Evolutionary conservation across 2,888 invertebrate species (phyloP), one percentile per base, ranked within the genome.

Genomic region (Drosophila mulleri): DNA sequence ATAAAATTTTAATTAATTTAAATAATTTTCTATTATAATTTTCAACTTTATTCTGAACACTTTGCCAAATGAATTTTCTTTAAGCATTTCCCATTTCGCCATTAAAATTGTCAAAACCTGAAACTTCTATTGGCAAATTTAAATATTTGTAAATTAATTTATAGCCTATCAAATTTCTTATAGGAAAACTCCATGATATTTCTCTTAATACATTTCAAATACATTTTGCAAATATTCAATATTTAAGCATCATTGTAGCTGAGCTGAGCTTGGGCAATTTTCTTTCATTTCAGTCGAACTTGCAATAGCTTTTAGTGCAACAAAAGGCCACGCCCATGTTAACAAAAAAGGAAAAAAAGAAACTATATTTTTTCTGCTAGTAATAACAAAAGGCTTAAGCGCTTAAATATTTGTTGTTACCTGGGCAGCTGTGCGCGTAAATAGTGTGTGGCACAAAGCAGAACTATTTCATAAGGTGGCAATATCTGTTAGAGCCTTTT

Each of bases 321-420:
- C 75, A 78, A 75, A 78, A 71, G 61, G 47, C 66, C 64, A 56
- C 8, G 26, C 8, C 23, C 4, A n/a, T n/a, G n/a, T n/a, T n/a
- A n/a, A n/a, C n/a, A n/a, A n/a, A n/a, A n/a, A n/a, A n/a, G n/a
- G n/a, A n/a, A n/a, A n/a, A n/a, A n/a, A n/a, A n/a, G n/a, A n/a
- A n/a, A n/a, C n/a, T n/a, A n/a, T n/a, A n/a, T n/a, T 47, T 47
- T 50, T 18, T 29, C 29, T 29, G 0, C 29, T 29, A 54, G 57
- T 67, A 79, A 71, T 80, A 83, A 76, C 78, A 83, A 85, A 85
- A 56, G 67, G 72, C 56, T 53, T 37, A 85, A 85, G 56, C 67
- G 72, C 58, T 56, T n/a, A 69, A 56, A 67, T 53, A 18, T 23
- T 53, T n/a, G 63, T 72, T 61, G 69, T 80, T 11, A 8, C 11